phyloP scores from a whole-genome alignment of 64 coral and sea anemone genomes.

The Porites lutea region DNA sequence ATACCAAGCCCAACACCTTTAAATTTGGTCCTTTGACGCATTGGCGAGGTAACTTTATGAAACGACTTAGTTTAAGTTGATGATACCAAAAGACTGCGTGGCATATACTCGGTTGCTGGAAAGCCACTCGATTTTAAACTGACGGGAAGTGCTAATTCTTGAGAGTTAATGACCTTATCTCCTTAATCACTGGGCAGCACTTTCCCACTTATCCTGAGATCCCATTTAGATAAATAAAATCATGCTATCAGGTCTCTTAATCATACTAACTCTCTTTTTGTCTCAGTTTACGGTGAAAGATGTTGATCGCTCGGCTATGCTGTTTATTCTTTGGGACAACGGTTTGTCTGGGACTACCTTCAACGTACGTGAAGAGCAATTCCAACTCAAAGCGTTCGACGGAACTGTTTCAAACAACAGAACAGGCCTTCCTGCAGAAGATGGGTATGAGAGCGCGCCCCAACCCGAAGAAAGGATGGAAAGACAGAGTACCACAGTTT shows the following conservation, averaged over 20 bases:
- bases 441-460: conserved; percentile 82
- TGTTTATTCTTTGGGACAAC: conserved; percentile 60
- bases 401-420: conserved; percentile 63
- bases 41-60: conserved; percentile 2
- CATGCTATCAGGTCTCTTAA: not conserved
- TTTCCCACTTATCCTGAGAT: not conserved
- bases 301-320: conserved; percentile 61
- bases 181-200: conserved; percentile 7
- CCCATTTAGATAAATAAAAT: not conserved
- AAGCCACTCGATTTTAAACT: not conserved
- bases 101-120: not conserved
- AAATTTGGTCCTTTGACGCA: not conserved
- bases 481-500: conserved; percentile 69
- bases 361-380: not conserved
- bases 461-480: conserved; percentile 53
- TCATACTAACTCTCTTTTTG: conserved; percentile 18
- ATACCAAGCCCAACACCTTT: not conserved
- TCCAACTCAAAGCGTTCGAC: not conserved
- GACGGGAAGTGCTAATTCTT: conserved; percentile 16
- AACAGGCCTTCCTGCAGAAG: conserved; percentile 67
- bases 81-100: not conserved
- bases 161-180: conserved; percentile 1
- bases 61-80: not conserved
- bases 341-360: conserved; percentile 30
- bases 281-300: conserved; percentile 54